Conservation (phyloP, 2,113 vertebrate species). For the Labrus mixtus region DNA sequence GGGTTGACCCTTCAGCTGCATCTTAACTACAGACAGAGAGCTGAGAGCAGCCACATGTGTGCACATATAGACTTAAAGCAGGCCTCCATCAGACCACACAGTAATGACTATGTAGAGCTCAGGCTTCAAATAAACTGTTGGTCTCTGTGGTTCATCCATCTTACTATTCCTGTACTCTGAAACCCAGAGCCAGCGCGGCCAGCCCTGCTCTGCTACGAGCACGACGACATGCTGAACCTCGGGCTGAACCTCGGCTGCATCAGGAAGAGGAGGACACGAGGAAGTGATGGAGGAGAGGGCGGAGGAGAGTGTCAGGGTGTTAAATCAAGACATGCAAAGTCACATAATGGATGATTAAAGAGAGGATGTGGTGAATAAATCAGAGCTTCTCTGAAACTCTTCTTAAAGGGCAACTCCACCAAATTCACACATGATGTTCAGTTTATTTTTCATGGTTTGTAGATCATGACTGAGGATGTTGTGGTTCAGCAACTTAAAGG, state of each 20-base stretch:
- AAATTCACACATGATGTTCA: not conserved
- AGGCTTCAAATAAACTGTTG: conserved; percentile 76
- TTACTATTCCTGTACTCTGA: conserved; percentile 60
- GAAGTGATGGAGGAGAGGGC: not conserved
- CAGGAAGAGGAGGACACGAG: not conserved
- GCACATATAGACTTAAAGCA: conserved; percentile 71
- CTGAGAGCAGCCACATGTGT: conserved; percentile 69
- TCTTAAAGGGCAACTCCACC: not conserved
- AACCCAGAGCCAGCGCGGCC: conserved; percentile 27
- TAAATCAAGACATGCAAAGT: not conserved
- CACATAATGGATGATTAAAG: not conserved
- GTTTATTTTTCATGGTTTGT: not conserved
- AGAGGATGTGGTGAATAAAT: not conserved
- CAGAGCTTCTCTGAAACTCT: not conserved
- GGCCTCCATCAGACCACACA: conserved; percentile 69
- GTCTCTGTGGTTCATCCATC: conserved; percentile 68
- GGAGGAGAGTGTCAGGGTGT: not conserved
- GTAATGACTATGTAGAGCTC: conserved; percentile 73
- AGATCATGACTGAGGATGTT: not conserved
- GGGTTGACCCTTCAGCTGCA: conserved; percentile 34
- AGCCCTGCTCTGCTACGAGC: conserved; percentile 31
- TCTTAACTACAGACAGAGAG: conserved; percentile 59
- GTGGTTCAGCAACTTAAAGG: not conserved
- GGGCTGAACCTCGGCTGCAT: not conserved
- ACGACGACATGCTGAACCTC: not conserved